Conservation (phyloP, 2,113 vertebrate species). For the Eublepharis macularius region DNA sequence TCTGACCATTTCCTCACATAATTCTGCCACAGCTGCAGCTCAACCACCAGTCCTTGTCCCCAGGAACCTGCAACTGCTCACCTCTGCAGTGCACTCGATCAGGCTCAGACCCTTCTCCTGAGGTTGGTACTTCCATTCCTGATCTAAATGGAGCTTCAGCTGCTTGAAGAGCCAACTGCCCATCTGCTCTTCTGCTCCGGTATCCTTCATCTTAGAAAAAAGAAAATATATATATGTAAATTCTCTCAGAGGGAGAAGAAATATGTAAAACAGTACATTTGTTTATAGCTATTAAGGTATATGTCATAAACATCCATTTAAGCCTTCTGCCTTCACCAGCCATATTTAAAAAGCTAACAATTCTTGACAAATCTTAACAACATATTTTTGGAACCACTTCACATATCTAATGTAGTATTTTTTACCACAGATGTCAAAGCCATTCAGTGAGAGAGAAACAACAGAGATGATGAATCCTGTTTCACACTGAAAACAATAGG, state of each 20-base stretch:
- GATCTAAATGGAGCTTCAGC: slow-evolving; percentile 86
- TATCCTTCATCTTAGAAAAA: slow-evolving; percentile 65
- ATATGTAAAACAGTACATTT: neutral
- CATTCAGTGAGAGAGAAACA: neutral
- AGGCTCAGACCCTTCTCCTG: slow-evolving; percentile 86
- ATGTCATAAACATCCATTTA: neutral
- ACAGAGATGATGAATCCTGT: neutral
- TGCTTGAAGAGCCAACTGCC: slow-evolving; percentile 88
- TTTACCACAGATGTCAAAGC: neutral
- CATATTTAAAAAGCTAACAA: neutral
- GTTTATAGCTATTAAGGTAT: neutral
- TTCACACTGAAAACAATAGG: neutral
- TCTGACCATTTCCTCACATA: neutral
- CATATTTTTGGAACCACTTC: neutral
- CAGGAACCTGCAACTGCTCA: slow-evolving; percentile 47
- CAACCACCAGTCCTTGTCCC: neutral
- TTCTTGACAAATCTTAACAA: neutral
- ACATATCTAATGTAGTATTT: neutral
- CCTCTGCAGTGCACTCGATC: slow-evolving; percentile 86
- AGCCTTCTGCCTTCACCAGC: neutral
- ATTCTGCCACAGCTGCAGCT: neutral
- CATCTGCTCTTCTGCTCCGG: slow-evolving; percentile 66
- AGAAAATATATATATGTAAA: neutral
- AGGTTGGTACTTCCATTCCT: slow-evolving; percentile 87
- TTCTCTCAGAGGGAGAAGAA: neutral